These are phyloP conservation scores for Sebastes jordani DNA, from an alignment of 2,797 vertebrate genomes.

Conservation along the genomic window DNA sequence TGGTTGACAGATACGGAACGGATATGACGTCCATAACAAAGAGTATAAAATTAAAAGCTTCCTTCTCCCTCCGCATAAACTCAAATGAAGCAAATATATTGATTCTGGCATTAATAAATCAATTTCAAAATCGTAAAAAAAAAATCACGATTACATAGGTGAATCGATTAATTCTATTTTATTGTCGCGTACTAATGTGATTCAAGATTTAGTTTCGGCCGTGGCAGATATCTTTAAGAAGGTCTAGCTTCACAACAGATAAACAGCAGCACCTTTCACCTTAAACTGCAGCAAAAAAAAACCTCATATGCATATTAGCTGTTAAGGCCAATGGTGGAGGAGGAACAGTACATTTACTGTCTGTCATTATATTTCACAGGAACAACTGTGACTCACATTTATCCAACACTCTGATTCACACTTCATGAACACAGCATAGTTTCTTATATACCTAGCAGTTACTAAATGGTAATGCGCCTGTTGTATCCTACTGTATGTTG, in stretches of 20 bases:
- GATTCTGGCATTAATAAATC: no score
- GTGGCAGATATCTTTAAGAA: neutral
- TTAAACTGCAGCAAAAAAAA: neutral
- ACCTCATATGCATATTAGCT: neutral
- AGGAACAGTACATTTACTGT: slow-evolving; percentile 18
- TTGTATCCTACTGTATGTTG: neutral
- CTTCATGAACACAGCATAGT: neutral
- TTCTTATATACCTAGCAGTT: neutral
- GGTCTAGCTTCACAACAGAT: neutral
- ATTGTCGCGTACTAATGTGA: neutral
- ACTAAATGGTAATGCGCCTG: neutral
- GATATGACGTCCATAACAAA: no score
- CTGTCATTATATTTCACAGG: slow-evolving; percentile 38
- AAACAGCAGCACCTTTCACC: neutral
- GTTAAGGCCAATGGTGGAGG: neutral
- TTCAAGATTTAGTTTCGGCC: neutral
- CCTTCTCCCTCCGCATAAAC: no score
- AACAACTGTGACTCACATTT: slow-evolving; percentile 49
- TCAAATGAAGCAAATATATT: no score
- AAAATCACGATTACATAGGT: no score
- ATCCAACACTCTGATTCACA: slow-evolving; percentile 8
- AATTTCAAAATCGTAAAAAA: no score
- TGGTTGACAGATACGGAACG: no score
- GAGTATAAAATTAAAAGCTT: no score
- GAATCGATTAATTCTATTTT: neutral